Evolutionary conservation across 1,140 invertebrate species (phyloP).

Genomic region (Lepidurus arcticus): DNA sequence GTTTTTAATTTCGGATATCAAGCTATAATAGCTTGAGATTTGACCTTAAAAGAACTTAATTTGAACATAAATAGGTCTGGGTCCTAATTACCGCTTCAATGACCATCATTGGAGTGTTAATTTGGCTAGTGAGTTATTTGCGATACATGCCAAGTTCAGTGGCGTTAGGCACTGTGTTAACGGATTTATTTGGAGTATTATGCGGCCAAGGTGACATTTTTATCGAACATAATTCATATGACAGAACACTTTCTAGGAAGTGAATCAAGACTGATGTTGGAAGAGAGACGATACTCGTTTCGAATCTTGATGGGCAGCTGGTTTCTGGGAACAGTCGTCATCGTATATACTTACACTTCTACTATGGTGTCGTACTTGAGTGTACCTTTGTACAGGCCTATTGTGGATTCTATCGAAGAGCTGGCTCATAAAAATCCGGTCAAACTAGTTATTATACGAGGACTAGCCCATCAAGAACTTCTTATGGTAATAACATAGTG

Average conservation of each 20-base stretch:
- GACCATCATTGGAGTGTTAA: background rate
- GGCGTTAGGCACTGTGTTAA: background rate
- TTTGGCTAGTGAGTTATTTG: background rate
- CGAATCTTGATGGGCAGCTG: conserved; percentile 2
- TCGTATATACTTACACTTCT: conserved; percentile 14
- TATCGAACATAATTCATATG: background rate
- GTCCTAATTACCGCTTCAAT: background rate
- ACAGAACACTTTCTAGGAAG: background rate
- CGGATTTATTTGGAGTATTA: background rate
- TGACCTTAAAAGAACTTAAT: background rate
- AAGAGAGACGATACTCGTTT: background rate
- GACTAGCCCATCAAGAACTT: background rate
- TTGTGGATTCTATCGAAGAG: conserved; percentile 24
- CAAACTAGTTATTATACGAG: background rate
- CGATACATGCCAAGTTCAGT: background rate
- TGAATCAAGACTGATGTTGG: background rate
- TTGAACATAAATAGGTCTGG: background rate
- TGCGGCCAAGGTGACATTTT: background rate
- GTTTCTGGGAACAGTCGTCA: conserved; percentile 20
- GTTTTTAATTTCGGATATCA: background rate
- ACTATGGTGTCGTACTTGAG: conserved; percentile 25
- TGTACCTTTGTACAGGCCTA: conserved; percentile 15
- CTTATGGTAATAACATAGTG: background rate
- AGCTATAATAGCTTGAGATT: background rate
- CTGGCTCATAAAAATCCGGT: background rate